Evolutionary conservation across 2,888 invertebrate species (phyloP), one percentile per base, ranked within the genome.

Genomic region (Hololepta plana): DNA sequence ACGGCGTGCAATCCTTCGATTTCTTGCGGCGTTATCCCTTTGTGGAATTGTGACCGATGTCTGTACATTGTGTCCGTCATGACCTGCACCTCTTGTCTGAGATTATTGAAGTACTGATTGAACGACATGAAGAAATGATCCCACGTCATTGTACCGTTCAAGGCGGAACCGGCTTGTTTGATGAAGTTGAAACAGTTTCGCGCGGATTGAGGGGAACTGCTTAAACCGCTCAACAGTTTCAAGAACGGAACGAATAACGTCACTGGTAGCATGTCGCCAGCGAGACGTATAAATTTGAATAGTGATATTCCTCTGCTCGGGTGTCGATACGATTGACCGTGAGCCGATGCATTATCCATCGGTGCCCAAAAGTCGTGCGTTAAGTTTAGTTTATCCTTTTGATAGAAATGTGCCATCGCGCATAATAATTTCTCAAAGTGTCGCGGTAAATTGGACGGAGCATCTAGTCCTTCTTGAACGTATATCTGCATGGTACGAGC

Each of bases 241-340:
- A 91, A 60, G 56, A 88, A 91, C 0, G 82, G 77, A 3, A 81
- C 77, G 51, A 88, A 82, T 27, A 93, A 57, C 11, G 79, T 71
- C 4, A 82, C 70, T 5, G 84, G 80, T 33, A 90, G 60, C 46
- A 82, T 64, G 53, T 87, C 87, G 23, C 90, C 87, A 21, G 88
- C 80, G 34, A 82, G 61, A 1, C 85, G 69, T 16, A 93, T 74
- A 55, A 95, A 91, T 59, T 91, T 93, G 57, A 79, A 84, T 19
- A 95, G 57, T 0, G 80, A 73, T 4, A 81, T 76, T 27, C 81
- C 70, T 28, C 76, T 64, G 0, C 73, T 67, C 4, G 63, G 62
- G 9, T 63, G 45, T 17, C 54, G 42, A 24, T 47, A 46, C 1
- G 41, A 57, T 35, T 37, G 52, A 22, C 35, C 53, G 45, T 46